Base-by-base conservation (phyloP, 2,113 vertebrate species). In the Benitochromis conjunctus region DNA sequence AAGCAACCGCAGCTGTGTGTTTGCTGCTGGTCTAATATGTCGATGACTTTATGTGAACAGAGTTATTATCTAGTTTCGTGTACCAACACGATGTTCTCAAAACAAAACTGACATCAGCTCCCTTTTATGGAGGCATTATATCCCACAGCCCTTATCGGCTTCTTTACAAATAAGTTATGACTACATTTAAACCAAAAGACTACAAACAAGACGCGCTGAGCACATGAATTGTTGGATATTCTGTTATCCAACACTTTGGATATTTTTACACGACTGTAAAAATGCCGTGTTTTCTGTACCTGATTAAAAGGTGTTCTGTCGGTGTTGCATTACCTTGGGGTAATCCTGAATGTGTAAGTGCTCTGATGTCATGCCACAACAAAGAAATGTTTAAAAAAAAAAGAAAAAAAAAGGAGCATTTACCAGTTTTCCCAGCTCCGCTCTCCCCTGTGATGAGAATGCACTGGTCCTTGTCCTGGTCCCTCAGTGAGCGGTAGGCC, bases 401-500 rank as follows among this genome's bases (percentile, higher is more conserved):
- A 21, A 31, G 3, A 31, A 31, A 46, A 46, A 8, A 88, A 54
- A 53, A 10, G 2, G 8, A 54, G 3, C 13, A 14, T 87, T 96
- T 95, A 99, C 99, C 99, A 62, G 99, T 99, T 96, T 99, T 99
- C 83, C 99, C 99, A 86, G 99, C 98, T 84, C 99, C 99, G 5
- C 99, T 99, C 92, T 99, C 99, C 81, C 99, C 99, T 18, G 99
- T 99, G 86, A 99, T 99, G 86, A 99, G 97, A 90, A 99, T 99
- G 79, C 98, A 99, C 46, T 99, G 99, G 94, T 99, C 99, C 94
- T 99, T 99, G 93, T 99, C 98, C 94, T 99, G 98, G 96, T 99
- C 98, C 81, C 98, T 96, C 86, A 99, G 95, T n/a, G 99, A 99
- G 85, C 99, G 95, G 91, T 99, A 99, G 2, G 98, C 99, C 95